Conservation (phyloP, 2,113 vertebrate species). For the Fulica atra region DNA sequence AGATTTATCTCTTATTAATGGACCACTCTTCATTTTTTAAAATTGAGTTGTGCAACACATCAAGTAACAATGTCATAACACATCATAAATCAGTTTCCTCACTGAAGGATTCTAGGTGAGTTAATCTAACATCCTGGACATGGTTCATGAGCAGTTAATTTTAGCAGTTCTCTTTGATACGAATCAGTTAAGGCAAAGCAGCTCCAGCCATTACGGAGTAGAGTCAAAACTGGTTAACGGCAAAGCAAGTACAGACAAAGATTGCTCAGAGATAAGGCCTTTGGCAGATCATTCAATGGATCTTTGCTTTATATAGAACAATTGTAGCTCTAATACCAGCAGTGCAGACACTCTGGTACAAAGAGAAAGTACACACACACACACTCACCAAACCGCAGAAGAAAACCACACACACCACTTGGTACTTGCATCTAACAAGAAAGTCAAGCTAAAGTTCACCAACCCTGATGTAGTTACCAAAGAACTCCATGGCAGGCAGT, state of each 20-base stretch:
- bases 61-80: slow-evolving; percentile 66
- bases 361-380: slow-evolving; percentile 38
- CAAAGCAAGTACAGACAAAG: slow-evolving; percentile 63
- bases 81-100: slow-evolving; percentile 61
- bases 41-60: slow-evolving; percentile 64
- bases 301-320: slow-evolving; percentile 60
- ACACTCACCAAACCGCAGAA: slow-evolving; percentile 22
- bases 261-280: slow-evolving; percentile 51
- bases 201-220: slow-evolving; percentile 31
- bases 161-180: slow-evolving; percentile 67
- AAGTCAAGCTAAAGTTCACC: slow-evolving; percentile 49
- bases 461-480: not conserved
- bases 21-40: slow-evolving; percentile 47
- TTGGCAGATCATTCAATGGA: slow-evolving; percentile 50
- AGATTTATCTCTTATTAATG: slow-evolving; percentile 67
- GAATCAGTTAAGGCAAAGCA: slow-evolving; percentile 50
- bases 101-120: slow-evolving; percentile 55
- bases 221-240: slow-evolving; percentile 60
- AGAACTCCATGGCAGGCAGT: not conserved
- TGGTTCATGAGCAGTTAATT: slow-evolving; percentile 64
- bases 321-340: slow-evolving; percentile 52
- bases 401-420: slow-evolving; percentile 44
- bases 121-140: slow-evolving; percentile 64
- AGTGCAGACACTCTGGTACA: slow-evolving; percentile 34
- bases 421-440: slow-evolving; percentile 15